A percentile compares a stretch with the other conserved stretches of the same genome.
These are phyloP conservation scores for Glandiceps talaboti DNA, from an alignment of 53 echinoderm and acorn worm genomes.

Conservation along the genomic window DNA sequence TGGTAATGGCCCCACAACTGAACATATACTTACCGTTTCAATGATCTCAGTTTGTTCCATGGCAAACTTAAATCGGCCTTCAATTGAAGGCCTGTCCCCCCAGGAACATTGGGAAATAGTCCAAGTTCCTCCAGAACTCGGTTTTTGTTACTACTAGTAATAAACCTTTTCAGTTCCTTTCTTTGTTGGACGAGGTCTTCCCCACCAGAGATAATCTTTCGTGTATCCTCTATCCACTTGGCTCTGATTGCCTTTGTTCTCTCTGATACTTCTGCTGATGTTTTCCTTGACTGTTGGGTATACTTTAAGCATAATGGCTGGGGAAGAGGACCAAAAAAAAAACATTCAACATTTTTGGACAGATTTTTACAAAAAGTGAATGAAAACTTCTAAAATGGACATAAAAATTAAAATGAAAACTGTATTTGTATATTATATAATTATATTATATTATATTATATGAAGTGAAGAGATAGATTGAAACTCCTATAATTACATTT, in stretches of 20 bases:
- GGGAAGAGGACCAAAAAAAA: neutral
- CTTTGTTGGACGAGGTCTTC: neutral
- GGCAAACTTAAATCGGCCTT: neutral
- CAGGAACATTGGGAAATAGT: neutral
- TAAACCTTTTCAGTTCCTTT: neutral
- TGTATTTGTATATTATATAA: too few relatives aligned
- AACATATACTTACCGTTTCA: neutral
- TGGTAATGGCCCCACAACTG: too few relatives aligned
- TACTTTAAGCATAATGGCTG: neutral
- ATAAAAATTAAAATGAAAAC: too few relatives aligned
- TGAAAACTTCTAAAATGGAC: too few relatives aligned
- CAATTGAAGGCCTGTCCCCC: neutral
- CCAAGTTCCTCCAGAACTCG: neutral
- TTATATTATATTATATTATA: too few relatives aligned
- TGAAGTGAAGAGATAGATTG: too few relatives aligned
- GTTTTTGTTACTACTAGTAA: too few relatives aligned
- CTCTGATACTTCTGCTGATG: neutral
- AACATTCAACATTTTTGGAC: neutral
- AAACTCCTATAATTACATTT: too few relatives aligned
- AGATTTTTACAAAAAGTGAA: neutral
- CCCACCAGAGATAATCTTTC: neutral
- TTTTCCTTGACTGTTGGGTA: neutral
- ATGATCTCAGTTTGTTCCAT: neutral
- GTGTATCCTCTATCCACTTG: neutral
- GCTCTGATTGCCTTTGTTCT: neutral